phyloP scores from a whole-genome alignment of 2,888 invertebrate genomes.

The Rugalucina vietnamica region DNA sequence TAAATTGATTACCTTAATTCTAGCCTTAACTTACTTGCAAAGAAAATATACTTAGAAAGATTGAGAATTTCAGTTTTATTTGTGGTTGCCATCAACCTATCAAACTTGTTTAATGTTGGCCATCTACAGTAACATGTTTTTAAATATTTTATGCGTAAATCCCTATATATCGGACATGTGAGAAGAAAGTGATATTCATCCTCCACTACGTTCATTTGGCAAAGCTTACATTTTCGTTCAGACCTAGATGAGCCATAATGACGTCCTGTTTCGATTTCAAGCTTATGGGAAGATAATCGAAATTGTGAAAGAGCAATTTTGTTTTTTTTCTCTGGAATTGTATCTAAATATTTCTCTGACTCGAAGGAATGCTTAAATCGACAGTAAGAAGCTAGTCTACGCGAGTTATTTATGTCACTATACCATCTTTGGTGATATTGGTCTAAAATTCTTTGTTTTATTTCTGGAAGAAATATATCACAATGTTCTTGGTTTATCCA shows the following conservation, averaged over 20 bases:
- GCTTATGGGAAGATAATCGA: neutral
- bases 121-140: neutral
- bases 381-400: neutral
- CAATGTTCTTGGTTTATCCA: neutral
- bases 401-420: neutral
- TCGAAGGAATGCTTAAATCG: neutral
- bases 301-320: neutral
- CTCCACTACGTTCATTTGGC: neutral
- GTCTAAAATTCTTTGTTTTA: constrained; percentile 8
- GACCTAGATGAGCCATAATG: neutral
- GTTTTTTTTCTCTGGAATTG: neutral
- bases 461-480: neutral
- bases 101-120: neutral
- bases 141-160: neutral
- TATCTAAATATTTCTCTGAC: neutral
- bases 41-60: neutral
- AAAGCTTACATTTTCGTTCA: neutral
- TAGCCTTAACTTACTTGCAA: neutral
- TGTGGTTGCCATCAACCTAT: neutral
- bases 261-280: neutral
- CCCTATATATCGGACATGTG: neutral
- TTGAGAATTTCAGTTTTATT: neutral
- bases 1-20: no score
- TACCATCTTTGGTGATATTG: constrained; percentile 7
- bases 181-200: neutral